These are phyloP conservation scores for Heteronetta atricapilla DNA, from an alignment of 2,113 vertebrate genomes.

Conservation along the genomic window DNA sequence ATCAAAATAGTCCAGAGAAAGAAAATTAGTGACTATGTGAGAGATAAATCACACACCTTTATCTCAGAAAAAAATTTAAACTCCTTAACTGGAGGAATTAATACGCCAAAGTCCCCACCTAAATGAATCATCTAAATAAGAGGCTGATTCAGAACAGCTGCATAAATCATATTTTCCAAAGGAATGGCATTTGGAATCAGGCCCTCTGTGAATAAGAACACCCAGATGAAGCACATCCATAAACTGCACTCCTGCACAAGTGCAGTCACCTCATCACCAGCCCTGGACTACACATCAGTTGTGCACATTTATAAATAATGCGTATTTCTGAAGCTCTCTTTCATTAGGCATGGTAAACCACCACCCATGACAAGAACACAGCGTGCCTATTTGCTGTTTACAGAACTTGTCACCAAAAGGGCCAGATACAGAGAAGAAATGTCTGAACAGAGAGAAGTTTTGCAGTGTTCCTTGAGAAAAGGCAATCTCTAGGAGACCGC, in stretches of 20 bases:
- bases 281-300: not conserved
- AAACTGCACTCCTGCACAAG: not conserved
- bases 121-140: not conserved
- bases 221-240: not conserved
- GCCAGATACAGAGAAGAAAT: rapidly evolving
- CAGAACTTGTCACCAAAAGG: not conserved
- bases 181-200: not conserved
- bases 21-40: not conserved
- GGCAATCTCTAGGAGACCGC: not conserved
- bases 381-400: not conserved
- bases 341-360: not conserved
- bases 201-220: not conserved
- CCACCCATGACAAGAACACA: not conserved
- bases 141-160: not conserved
- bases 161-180: not conserved
- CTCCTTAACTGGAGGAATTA: not conserved
- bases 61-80: not conserved
- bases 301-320: not conserved
- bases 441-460: not conserved
- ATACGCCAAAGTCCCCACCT: not conserved
- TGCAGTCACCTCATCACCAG: not conserved
- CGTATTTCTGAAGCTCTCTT: not conserved
- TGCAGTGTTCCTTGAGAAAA: not conserved
- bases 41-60: not conserved
- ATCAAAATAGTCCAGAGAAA: not conserved